Conservation (phyloP, 2,888 invertebrate genomes). For the Cantharis lateralis region DNA sequence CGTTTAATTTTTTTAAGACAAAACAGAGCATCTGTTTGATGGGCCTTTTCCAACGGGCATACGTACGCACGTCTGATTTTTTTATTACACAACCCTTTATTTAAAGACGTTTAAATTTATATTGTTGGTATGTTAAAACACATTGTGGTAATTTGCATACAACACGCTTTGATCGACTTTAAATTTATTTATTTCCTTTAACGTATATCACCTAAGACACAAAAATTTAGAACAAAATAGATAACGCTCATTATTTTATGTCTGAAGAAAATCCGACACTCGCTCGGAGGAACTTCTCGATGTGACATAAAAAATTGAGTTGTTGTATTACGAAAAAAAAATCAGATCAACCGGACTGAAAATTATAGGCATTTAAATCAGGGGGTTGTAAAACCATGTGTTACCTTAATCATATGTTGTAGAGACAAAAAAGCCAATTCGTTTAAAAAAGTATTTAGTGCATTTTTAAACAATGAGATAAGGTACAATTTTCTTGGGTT, state of each 20-base stretch:
- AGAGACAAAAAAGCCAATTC: constrained; percentile 16
- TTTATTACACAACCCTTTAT: constrained; percentile 30
- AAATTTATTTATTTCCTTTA: constrained; percentile 32
- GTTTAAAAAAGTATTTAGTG: constrained; percentile 1
- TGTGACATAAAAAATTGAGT: not conserved
- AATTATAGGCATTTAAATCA: constrained; percentile 35
- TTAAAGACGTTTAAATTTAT: constrained; percentile 31
- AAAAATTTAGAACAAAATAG: constrained; percentile 14
- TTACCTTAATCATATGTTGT: constrained; percentile 33
- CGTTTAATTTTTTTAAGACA: not conserved
- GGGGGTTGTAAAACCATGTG: constrained; percentile 33
- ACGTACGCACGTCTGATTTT: constrained; percentile 22
- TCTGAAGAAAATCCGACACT: not conserved
- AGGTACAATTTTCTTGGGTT: constrained; percentile 13
- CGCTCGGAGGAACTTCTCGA: not conserved
- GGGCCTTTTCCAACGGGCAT: constrained; percentile 9
- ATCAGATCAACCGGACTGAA: constrained; percentile 25
- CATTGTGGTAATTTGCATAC: constrained; percentile 36
- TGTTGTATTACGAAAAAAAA: constrained; percentile 14
- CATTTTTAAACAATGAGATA: not conserved
- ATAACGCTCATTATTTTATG: not conserved
- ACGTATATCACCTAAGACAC: constrained; percentile 17
- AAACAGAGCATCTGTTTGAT: constrained; percentile 30
- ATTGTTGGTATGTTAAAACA: constrained; percentile 30
- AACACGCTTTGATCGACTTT: constrained; percentile 29